phyloP scores from a whole-genome alignment of 2,113 vertebrate genomes.

The Prochilodus magdalenae region DNA sequence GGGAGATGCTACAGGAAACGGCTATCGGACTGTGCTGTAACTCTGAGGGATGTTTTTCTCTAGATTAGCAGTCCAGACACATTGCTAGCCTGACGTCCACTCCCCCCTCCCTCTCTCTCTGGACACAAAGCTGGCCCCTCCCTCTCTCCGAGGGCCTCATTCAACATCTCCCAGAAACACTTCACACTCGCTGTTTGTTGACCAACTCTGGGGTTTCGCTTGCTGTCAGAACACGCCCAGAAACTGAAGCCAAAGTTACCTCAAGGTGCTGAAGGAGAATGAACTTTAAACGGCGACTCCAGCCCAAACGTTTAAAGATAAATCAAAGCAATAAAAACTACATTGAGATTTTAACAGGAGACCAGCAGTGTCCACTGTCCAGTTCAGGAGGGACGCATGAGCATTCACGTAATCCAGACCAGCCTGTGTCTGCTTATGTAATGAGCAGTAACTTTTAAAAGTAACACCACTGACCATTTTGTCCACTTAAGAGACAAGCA shows the following conservation, averaged over 20 bases:
- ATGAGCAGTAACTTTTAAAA: no score
- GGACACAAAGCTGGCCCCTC: neutral
- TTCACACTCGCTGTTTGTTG: conserved; percentile 26
- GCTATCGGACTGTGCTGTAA: neutral
- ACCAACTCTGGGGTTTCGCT: neutral
- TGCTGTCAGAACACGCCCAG: conserved; percentile 17
- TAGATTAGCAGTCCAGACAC: neutral
- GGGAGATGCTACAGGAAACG: conserved; percentile 5
- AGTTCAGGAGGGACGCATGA: no score
- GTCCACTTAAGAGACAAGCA: no score
- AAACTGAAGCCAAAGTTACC: conserved; percentile 4
- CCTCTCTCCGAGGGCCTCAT: neutral
- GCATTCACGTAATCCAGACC: no score
- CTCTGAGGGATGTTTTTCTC: neutral
- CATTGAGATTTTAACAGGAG: no score
- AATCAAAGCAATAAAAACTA: no score
- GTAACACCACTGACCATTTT: no score
- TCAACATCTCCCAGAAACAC: neutral
- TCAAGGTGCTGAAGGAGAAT: neutral
- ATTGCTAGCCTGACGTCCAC: neutral
- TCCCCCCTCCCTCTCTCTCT: neutral
- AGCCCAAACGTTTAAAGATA: no score
- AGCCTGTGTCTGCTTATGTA: no score
- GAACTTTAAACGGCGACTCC: no score
- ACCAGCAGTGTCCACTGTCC: no score